phyloP scores from a whole-genome alignment of 2,888 invertebrate genomes.

The Chaetoderma sp. region DNA sequence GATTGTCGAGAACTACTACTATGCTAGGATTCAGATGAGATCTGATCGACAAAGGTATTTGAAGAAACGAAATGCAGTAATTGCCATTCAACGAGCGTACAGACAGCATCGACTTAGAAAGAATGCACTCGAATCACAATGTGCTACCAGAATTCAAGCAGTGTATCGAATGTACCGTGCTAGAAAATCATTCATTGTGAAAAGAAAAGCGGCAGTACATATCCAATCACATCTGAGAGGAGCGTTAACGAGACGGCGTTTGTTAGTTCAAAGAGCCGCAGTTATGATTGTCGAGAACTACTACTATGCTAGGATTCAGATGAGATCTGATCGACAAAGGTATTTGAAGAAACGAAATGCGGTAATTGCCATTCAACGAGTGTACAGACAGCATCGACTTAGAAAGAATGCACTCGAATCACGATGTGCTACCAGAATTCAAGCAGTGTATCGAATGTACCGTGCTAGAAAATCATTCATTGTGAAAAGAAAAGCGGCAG shows the following conservation, averaged over 20 bases:
- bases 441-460: constrained; percentile 31
- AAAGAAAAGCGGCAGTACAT: constrained; percentile 19
- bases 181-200: constrained; percentile 15
- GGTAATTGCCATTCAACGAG: constrained; percentile 33
- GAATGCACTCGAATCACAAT: constrained; percentile 4
- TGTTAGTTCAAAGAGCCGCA: constrained; percentile 23
- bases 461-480: constrained; percentile 20
- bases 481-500: constrained; percentile 13
- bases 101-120: constrained; percentile 9
- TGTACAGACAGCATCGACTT: constrained; percentile 12
- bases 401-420: constrained; percentile 1
- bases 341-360: constrained; percentile 23
- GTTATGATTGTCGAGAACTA: constrained; percentile 36
- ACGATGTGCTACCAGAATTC: constrained; percentile 29
- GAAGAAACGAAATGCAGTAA: constrained; percentile 24
- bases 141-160: constrained; percentile 36
- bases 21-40: too few relatives aligned
- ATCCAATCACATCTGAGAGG: constrained; percentile 16
- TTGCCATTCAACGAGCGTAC: constrained; percentile 34
- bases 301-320: too few relatives aligned
- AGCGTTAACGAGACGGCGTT: background rate
- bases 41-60: too few relatives aligned
- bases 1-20: constrained; percentile 34
- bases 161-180: constrained; percentile 26
- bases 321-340: too few relatives aligned